These are phyloP conservation scores for Cryptosula pallasiana DNA, from an alignment of 2,888 invertebrate species.

Conservation along the genomic window DNA sequence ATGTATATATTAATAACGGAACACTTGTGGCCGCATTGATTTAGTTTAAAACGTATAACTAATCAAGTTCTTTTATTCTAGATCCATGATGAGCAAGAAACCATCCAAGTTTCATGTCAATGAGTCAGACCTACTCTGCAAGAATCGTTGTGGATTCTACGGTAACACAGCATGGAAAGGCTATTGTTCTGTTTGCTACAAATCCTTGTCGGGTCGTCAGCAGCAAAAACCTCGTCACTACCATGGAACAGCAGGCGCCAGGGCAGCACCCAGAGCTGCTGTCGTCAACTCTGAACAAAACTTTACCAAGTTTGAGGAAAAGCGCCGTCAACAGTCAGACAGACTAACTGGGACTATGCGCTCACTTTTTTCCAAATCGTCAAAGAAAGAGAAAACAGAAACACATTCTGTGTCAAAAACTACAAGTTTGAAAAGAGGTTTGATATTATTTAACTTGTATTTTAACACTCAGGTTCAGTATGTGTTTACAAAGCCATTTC, in stretches of 20 bases:
- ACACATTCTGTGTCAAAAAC: neutral
- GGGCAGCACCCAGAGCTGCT: neutral
- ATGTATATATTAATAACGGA: too few species aligned
- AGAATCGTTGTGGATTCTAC: constrained; percentile 91
- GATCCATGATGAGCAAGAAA: constrained; percentile 13
- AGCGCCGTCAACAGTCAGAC: constrained; percentile 72
- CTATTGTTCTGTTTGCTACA: constrained; percentile 91
- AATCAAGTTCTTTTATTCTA: neutral
- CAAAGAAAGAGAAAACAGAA: constrained; percentile 40
- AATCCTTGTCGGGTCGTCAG: neutral
- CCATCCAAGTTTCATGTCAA: constrained; percentile 15
- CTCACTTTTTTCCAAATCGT: constrained; percentile 67
- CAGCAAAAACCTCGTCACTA: neutral
- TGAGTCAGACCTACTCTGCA: constrained; percentile 75
- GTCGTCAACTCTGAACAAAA: constrained; percentile 39
- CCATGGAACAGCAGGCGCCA: neutral
- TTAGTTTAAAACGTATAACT: neutral
- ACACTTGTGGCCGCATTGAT: too few species aligned
- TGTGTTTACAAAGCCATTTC: too few species aligned
- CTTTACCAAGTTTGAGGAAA: constrained; percentile 80
- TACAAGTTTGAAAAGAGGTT: neutral
- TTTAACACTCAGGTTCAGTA: too few species aligned
- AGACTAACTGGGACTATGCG: constrained; percentile 73
- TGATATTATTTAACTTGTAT: too few species aligned
- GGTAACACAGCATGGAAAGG: constrained; percentile 97